Conservation (phyloP, 2,888 invertebrate species). For the Protonemura montana region DNA sequence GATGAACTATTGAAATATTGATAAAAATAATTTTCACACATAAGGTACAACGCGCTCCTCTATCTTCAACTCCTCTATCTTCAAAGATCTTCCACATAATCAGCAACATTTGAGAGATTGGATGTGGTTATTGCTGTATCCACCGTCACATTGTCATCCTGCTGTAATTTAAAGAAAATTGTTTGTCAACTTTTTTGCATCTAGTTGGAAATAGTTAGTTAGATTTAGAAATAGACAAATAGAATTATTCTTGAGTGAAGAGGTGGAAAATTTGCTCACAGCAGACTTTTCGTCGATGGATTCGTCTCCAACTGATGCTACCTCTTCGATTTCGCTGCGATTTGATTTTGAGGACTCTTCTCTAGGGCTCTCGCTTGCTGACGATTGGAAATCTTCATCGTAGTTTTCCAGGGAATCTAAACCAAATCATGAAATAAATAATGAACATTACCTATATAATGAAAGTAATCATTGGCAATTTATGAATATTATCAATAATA, state of each 20-base stretch:
- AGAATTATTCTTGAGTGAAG: too few relatives aligned
- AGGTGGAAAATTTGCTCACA: too few relatives aligned
- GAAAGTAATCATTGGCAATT: too few relatives aligned
- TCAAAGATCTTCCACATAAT: conserved; percentile 49
- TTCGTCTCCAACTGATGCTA: conserved; percentile 48
- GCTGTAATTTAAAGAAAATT: conserved; percentile 32
- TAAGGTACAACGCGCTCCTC: too few relatives aligned
- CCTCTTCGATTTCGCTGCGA: conserved; percentile 53
- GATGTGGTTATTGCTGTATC: conserved; percentile 48
- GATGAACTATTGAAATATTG: not conserved
- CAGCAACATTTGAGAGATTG: conserved; percentile 44
- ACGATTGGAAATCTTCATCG: conserved; percentile 53
- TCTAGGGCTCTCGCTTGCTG: conserved; percentile 50
- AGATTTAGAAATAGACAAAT: too few relatives aligned
- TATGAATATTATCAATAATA: too few relatives aligned
- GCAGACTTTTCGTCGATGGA: conserved; percentile 46
- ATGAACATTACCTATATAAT: not conserved
- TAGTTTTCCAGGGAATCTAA: conserved; percentile 51
- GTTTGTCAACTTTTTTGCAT: too few relatives aligned
- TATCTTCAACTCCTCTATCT: not conserved
- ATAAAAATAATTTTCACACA: too few relatives aligned
- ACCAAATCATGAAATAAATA: too few relatives aligned
- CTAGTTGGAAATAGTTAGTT: not conserved
- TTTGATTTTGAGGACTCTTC: conserved; percentile 49
- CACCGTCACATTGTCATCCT: conserved; percentile 49